A percentile compares a stretch with the other conserved stretches of the same genome.
phyloP scores from a whole-genome alignment of 2,113 vertebrate species.

The Ailuropoda melanoleuca region DNA sequence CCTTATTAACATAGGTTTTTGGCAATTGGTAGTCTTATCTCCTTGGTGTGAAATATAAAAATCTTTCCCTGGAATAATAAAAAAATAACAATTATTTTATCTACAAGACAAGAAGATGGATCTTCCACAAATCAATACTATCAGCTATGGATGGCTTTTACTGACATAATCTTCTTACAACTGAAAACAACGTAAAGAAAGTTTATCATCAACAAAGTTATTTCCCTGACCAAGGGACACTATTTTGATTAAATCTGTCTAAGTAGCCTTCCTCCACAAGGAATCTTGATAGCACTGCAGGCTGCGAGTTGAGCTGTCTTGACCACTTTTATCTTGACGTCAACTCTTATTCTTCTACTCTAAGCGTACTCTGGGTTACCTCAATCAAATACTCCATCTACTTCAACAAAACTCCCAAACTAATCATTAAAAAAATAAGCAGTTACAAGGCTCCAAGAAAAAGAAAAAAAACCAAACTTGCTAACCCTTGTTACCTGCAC shows the following conservation, averaged over 20 bases:
- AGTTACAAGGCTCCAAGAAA: background rate
- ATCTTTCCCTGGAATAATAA: background rate
- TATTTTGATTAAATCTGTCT: background rate
- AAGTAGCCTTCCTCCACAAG: background rate
- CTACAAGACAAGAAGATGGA: background rate
- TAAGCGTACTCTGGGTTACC: background rate
- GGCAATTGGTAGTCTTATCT: background rate
- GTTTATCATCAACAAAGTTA: background rate
- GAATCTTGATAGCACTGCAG: background rate
- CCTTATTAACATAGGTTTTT: background rate
- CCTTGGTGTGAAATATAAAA: background rate
- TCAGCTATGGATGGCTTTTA: background rate
- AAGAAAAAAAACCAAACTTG: background rate
- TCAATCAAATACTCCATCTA: conserved; percentile 41
- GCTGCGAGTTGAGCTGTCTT: background rate
- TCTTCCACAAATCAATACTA: background rate
- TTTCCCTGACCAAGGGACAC: conserved; percentile 2
- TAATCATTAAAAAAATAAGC: conserved; percentile 22
- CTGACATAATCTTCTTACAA: background rate
- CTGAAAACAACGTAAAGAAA: background rate
- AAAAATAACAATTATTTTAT: conserved; percentile 3
- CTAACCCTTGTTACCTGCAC: background rate
- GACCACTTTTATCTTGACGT: background rate
- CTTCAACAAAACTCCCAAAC: conserved; percentile 14
- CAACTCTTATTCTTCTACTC: background rate